Conservation (phyloP, 2,888 invertebrate species). For the Empis livida region DNA sequence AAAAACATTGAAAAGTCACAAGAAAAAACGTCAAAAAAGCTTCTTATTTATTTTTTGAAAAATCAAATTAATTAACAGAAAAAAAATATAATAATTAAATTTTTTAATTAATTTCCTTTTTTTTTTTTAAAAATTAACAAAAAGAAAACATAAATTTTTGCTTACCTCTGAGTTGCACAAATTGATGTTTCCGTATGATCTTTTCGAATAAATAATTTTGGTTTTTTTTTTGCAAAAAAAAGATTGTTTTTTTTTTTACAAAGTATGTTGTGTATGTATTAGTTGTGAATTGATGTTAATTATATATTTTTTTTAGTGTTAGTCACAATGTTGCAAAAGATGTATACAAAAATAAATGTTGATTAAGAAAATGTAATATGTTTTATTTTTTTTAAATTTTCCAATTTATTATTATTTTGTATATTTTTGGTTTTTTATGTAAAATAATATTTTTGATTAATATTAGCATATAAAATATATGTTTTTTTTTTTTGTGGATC, state of each 20-base stretch:
- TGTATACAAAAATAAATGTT: too few relatives aligned
- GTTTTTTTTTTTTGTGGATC: slow-evolving; percentile 8
- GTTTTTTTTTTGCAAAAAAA: slow-evolving; percentile 1
- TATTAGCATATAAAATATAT: slow-evolving; percentile 6
- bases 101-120: not conserved
- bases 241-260: not conserved
- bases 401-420: slow-evolving; percentile 11
- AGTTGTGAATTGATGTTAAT: not conserved
- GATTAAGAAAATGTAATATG: too few relatives aligned
- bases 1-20: too few relatives aligned
- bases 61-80: too few relatives aligned
- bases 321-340: too few relatives aligned
- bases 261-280: not conserved
- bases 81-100: slow-evolving; percentile 7
- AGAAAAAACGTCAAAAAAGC: too few relatives aligned
- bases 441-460: slow-evolving; percentile 8
- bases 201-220: slow-evolving; percentile 16
- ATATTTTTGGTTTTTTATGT: not conserved
- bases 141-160: slow-evolving; percentile 10
- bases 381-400: not conserved
- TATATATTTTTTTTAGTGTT: not conserved
- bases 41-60: too few relatives aligned
- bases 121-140: slow-evolving; percentile 4
- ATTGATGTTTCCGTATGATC: slow-evolving; percentile 36
- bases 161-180: slow-evolving; percentile 37